Evolutionary conservation across 2,797 vertebrate genomes (phyloP), one percentile per base, ranked within the genome.

Genomic region (Diplodus sargus): DNA sequence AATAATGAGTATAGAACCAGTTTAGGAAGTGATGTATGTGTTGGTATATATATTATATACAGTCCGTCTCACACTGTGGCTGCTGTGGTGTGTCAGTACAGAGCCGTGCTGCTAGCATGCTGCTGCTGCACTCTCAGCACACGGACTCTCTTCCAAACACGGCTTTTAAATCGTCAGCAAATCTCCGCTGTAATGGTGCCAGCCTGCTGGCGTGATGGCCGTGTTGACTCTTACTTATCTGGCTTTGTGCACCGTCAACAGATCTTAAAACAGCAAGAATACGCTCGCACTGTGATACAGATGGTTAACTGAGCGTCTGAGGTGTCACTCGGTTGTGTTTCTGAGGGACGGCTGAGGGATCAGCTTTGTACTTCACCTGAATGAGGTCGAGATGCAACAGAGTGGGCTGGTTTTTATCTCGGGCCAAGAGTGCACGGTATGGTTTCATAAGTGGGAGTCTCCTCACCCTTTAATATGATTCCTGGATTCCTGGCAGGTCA

Each of bases 401-500:
- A 72, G 30, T 54, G 51, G 18, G 56, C 25, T 79, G 69, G 17
- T 56, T 80, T 79, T 64, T 43, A 62, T 78, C 57, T 51, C 59
- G 48, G 39, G 28, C 30, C 22, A 54, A 51, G 43, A 82, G 52
- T 52, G 25, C 60, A 70, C 28, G 20, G 9, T 60, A 63, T 52
- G 77, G 68, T 81, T 88, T 89, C 45, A 70, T 71, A 78, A 61
- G 68, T 73, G 75, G 79, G 80, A 83, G 70, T 83, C 77, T 72
- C 76, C 74, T 81, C 42, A 66, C 10, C 48, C 16, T 15, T 57
- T 90, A 88, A 90, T 89, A 48, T 47, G 76, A 87, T 82, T 86
- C 78, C 68, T 68, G 78, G 66, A 81, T 85, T 89, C 85, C 86
- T 61, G 83, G 86, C 83, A 87, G 81, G 76, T 81, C 62, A 76